These are phyloP conservation scores for Hypocryptadius cinnamomeus DNA, from an alignment of 2,113 vertebrate species.

Conservation along the genomic window DNA sequence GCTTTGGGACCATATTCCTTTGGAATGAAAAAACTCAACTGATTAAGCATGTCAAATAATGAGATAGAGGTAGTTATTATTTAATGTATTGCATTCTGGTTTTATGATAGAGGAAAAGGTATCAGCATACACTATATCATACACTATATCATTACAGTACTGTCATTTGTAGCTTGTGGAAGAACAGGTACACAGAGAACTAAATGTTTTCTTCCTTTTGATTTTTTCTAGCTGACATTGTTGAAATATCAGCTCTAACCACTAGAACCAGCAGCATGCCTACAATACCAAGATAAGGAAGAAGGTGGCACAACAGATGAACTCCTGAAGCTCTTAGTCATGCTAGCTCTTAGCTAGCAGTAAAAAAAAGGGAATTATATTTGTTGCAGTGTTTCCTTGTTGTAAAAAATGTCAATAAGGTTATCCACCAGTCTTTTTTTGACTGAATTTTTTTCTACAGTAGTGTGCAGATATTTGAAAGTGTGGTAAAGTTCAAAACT, in stretches of 20 bases:
- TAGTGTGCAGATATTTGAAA: not conserved
- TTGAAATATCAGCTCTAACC: not conserved
- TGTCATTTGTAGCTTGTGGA: not conserved
- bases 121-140: fast-evolving
- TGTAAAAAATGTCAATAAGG: not conserved
- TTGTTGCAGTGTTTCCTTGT: not conserved
- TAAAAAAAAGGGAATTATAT: not conserved
- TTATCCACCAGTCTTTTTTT: constrained; percentile 22
- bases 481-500: constrained; percentile 2
- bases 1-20: constrained; percentile 78
- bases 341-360: not conserved
- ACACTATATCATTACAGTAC: not conserved
- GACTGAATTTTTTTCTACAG: not conserved
- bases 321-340: not conserved
- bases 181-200: not conserved
- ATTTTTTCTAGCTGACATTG: not conserved
- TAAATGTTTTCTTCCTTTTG: not conserved
- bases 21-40: constrained; percentile 42
- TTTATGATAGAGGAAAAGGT: not conserved
- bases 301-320: not conserved
- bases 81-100: not conserved
- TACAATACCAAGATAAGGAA: not conserved
- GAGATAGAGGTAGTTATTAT: not conserved
- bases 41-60: constrained; percentile 10
- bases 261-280: not conserved